Evolutionary conservation across 2,113 vertebrate species (phyloP), one percentile per base, ranked within the genome.

Genomic region (Peromyscus polionotus): DNA sequence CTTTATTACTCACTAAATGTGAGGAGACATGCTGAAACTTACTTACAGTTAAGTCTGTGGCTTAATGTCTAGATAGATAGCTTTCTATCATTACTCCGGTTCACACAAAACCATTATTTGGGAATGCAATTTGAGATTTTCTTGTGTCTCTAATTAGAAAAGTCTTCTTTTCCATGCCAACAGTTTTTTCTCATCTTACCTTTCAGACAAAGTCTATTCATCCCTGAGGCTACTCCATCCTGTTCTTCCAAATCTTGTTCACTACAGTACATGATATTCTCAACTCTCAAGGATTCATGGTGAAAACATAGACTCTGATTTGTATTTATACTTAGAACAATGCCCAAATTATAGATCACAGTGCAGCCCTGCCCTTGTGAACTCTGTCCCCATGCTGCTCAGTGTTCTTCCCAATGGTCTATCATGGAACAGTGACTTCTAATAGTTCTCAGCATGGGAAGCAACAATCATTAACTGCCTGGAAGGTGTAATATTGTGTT

Each of bases 171-270:
- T 24, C 12, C 7, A 51, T 45, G 17, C 42, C 13, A 12, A 42
- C 1, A 33, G 0, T 1, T 7, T 13, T n/a, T 36, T 12, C 19
- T 26, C 14, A 1, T 0, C 22, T 85, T 10, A 16, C 7, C 13
- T 85, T 85, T 13, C 42, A 48, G 45, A 39, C 11, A 59, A n/a
- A 63, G 33, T 51, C 67, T 22, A 36, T 33, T 3, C 7, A 42
- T 33, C 1, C 7, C 24, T 54, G 16, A 10, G 45, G 5, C 28
- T 59, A 36, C n/a, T 0, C 24, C 8, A 31, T 8, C 24, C 2
- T 24, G 45, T 45, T 36, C 13, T 51, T 0, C 7, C 33, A 13
- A 70, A 48, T 75, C 3, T 45, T 36, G 8, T 26, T 48, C 17
- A 16, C 20, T 14, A 72, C 2, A 10, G 7, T 5, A 54, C 19